A percentile compares a stretch with the other conserved stretches of the same genome.
phyloP scores from a whole-genome alignment of 2,888 invertebrate genomes.

The Masnerella sp. region DNA sequence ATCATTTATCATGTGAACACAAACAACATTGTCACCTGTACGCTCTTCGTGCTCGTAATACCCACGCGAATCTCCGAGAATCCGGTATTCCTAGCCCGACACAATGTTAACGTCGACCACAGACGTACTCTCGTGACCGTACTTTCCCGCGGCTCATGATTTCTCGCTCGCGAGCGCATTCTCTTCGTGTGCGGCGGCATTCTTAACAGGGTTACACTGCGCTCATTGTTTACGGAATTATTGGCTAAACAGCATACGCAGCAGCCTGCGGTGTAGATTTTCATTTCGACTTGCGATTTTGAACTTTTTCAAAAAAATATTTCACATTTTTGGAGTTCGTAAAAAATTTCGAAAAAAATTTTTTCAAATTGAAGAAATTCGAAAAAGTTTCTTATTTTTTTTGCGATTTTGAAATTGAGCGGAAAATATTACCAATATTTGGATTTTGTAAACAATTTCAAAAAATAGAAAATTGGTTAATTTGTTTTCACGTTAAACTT shows the following conservation, averaged over 20 bases:
- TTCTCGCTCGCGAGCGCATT: conserved; percentile 55
- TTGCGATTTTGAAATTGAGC: too few species aligned
- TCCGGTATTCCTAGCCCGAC: conserved; percentile 49
- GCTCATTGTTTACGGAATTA: conserved; percentile 68
- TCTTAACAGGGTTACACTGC: conserved; percentile 42
- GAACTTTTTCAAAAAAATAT: too few species aligned
- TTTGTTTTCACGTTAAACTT: too few species aligned
- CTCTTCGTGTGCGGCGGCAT: conserved; percentile 58
- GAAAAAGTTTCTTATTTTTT: too few species aligned
- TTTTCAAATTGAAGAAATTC: too few species aligned
- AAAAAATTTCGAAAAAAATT: too few species aligned
- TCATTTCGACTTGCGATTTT: too few species aligned
- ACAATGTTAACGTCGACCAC: conserved; percentile 30
- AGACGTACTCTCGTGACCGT: conserved; percentile 40
- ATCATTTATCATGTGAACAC: conserved; percentile 70
- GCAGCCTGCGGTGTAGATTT: too few species aligned
- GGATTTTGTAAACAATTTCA: too few species aligned
- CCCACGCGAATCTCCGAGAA: conserved; percentile 54
- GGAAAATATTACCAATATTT: too few species aligned
- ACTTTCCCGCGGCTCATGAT: conserved; percentile 53
- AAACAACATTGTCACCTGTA: conserved; percentile 73
- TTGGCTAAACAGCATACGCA: conserved; percentile 60
- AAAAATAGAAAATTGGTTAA: too few species aligned
- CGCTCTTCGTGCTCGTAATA: conserved; percentile 44
- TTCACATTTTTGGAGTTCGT: too few species aligned